These are phyloP conservation scores for Gasteruption jaculator DNA, from an alignment of 2,888 invertebrate species.

Conservation along the genomic window DNA sequence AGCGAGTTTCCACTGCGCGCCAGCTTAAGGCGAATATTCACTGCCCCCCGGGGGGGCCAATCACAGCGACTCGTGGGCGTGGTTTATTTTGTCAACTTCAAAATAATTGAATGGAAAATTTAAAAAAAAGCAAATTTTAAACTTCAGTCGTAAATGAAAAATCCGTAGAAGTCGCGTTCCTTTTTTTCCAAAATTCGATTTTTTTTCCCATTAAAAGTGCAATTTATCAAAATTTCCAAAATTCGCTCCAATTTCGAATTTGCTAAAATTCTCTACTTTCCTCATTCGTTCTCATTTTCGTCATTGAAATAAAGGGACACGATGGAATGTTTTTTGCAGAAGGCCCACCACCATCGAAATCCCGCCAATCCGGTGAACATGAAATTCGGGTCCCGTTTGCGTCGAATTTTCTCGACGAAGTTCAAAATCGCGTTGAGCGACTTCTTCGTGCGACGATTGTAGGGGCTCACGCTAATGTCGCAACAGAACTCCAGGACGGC, in stretches of 20 bases:
- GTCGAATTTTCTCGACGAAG: slow-evolving; percentile 64
- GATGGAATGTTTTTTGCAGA: slow-evolving; percentile 74
- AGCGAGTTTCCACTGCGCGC: too few species aligned
- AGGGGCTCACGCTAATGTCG: slow-evolving; percentile 65
- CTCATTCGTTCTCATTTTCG: slow-evolving; percentile 47
- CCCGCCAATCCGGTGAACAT: slow-evolving; percentile 67
- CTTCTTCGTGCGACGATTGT: slow-evolving; percentile 69
- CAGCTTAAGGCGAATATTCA: too few species aligned
- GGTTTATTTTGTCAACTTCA: too few species aligned
- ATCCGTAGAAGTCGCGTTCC: too few species aligned
- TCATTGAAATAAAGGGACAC: slow-evolving; percentile 60
- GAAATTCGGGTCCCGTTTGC: slow-evolving; percentile 61
- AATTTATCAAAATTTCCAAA: too few species aligned
- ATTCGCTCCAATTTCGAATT: too few species aligned
- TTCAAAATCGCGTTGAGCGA: slow-evolving; percentile 61
- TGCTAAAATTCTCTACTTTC: not conserved
- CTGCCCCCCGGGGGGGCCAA: too few species aligned
- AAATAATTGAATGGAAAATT: too few species aligned
- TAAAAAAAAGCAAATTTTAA: not conserved
- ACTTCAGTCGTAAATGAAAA: too few species aligned
- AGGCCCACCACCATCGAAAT: slow-evolving; percentile 80
- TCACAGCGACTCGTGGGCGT: too few species aligned
- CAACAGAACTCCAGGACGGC: slow-evolving; percentile 70
- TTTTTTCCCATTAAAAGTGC: too few species aligned
- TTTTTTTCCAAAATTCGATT: too few species aligned